phyloP scores from a whole-genome alignment of 2,113 vertebrate genomes.

The Scolopax mira region DNA sequence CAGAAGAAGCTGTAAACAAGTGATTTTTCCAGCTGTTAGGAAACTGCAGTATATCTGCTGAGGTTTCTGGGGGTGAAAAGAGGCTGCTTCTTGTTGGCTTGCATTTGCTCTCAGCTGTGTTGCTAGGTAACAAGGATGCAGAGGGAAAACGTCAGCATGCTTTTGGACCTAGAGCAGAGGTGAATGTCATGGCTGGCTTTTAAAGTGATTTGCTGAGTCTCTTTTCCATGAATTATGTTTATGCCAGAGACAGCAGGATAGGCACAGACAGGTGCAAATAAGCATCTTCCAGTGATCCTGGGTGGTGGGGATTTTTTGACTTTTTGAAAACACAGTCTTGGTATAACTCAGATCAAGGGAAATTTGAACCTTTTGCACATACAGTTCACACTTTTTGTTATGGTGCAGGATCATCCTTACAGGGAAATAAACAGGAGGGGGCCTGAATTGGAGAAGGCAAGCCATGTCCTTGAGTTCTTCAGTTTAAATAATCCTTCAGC shows the following conservation, averaged over 20 bases:
- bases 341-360: neutral
- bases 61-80: neutral
- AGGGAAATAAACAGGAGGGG: neutral
- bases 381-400: neutral
- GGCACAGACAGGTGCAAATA: neutral
- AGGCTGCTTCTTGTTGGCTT: neutral
- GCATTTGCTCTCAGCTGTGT: neutral
- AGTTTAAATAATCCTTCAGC: neutral
- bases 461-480: neutral
- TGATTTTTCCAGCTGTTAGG: neutral
- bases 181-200: neutral
- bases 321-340: rapidly evolving
- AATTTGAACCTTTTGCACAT: neutral
- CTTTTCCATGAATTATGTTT: neutral
- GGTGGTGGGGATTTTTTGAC: neutral
- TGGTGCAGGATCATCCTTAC: neutral
- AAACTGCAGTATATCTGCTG: neutral
- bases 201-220: neutral
- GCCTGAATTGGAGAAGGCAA: neutral
- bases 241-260: neutral
- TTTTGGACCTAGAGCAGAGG: neutral
- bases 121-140: neutral
- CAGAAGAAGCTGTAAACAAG: neutral
- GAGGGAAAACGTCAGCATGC: neutral
- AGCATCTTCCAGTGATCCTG: neutral